Evolutionary conservation across 1,140 invertebrate species (phyloP), one percentile per base, ranked within the genome.

Genomic region (Bombus confusus): DNA sequence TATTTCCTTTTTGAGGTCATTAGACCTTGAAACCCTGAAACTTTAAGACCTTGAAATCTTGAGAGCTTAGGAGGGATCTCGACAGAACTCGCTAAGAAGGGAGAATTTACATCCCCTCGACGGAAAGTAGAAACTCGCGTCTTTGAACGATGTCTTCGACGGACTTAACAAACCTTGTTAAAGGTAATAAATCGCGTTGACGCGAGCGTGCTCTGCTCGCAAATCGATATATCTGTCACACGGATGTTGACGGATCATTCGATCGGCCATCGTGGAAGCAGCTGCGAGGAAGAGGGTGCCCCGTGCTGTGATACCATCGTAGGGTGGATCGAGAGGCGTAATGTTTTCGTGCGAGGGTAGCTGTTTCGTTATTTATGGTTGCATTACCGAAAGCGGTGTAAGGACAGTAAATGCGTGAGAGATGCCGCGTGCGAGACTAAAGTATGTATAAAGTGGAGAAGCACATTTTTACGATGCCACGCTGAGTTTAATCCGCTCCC

Each of bases 361-460:
- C 81, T 90, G 75, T 87, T 91, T 82, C 80, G 87, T 91, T 91
- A 91, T 91, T 91, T 91, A 91, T 90, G 89, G 90, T 91, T 91
- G 90, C 89, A 91, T 91, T 90, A 91, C 90, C 87, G 87, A 88
- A 88, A 80, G 74, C 89, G 87, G 64, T 43, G 83, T 85, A 88
- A 84, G 86, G 76, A 90, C 89, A 90, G 80, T 71, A 86, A 88
- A 79, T 88, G 90, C 89, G 90, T 90, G 89, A 81, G 90, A 91
- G 89, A 87, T 79, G 81, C 84, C 90, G 84, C 81, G 89, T 91
- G 90, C 84, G 62, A 43, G 84, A 43, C 78, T 90, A 88, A 91
- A 91, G 87, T 88, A 91, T 87, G 89, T 90, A 91, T 88, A 90
- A 91, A 91, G 87, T 83, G 84, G 88, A 72, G 86, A 78, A 85